phyloP scores from a whole-genome alignment of 2,797 vertebrate species.

The Gallinago stenura region DNA sequence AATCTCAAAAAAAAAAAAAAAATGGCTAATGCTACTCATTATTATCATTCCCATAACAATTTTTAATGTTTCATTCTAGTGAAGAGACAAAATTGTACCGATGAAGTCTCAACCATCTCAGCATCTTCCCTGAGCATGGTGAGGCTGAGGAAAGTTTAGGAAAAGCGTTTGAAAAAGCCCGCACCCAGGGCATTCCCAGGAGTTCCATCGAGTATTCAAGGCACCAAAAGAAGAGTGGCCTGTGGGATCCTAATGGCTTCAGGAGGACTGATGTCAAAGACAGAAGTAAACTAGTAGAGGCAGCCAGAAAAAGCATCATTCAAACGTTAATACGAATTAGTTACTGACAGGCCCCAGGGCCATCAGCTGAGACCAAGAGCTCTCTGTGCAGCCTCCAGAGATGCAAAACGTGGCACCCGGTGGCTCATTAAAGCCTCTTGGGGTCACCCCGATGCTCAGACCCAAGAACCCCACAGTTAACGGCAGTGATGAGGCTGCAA shows the following conservation, averaged over 20 bases:
- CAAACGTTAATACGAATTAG: background rate
- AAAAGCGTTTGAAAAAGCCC: background rate
- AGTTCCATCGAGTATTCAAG: background rate
- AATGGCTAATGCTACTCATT: background rate
- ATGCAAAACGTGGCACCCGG: accelerated
- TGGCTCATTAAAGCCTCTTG: background rate
- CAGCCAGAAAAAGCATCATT: background rate
- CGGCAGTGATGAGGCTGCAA: background rate
- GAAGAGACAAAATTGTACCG: accelerated
- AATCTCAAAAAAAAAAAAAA: background rate
- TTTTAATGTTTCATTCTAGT: background rate
- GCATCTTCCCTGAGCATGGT: background rate
- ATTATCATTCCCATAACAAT: background rate
- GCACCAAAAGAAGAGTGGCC: background rate
- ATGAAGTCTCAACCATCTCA: background rate
- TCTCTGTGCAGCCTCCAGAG: accelerated
- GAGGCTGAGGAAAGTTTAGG: background rate
- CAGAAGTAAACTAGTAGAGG: background rate
- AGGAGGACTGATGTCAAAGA: background rate
- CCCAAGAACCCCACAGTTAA: accelerated
- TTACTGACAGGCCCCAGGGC: background rate
- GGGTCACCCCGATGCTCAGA: background rate
- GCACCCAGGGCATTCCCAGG: background rate
- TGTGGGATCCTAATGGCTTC: accelerated
- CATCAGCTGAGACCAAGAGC: background rate